Percentiles rank a stretch among this genome's conserved stretches.
Evolutionary conservation across 2,113 vertebrate species (phyloP).

Genomic region (Thunnus maccoyii): DNA sequence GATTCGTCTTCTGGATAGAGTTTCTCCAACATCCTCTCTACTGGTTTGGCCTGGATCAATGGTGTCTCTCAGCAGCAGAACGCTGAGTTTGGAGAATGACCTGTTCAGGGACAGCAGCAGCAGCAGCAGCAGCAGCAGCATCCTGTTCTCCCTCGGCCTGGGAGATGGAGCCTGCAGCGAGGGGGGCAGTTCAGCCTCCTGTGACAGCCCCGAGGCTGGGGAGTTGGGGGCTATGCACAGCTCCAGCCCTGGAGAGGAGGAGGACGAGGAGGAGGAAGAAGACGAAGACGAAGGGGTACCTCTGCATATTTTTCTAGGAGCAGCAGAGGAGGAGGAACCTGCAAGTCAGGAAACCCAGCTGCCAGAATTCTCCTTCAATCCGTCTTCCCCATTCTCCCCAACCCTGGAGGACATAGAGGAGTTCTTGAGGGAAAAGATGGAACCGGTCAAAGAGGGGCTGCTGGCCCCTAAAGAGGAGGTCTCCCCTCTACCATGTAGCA

Average conservation of each 20-base stretch:
- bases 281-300: conserved; percentile 35
- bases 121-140: conserved; percentile 57
- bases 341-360: conserved; percentile 73
- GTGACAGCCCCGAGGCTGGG: conserved; percentile 73
- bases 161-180: conserved; percentile 75
- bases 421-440: conserved; percentile 90
- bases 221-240: conserved; percentile 59
- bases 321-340: conserved; percentile 41
- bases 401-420: conserved; percentile 94
- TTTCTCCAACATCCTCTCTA: conserved; percentile 48
- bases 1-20: conserved; percentile 28
- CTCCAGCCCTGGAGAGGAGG: conserved; percentile 67
- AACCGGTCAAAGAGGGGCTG: conserved; percentile 78
- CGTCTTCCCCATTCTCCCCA: conserved; percentile 86
- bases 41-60: conserved; percentile 81
- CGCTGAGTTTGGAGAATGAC: conserved; percentile 80
- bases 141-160: conserved; percentile 71
- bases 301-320: conserved; percentile 68
- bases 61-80: conserved; percentile 89
- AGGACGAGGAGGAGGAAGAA: conserved; percentile 74
- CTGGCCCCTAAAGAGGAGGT: conserved; percentile 63
- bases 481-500: conserved; percentile 47
- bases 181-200: conserved; percentile 74
- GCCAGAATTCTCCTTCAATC: conserved; percentile 83
- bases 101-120: conserved; percentile 74